Percentiles rank a stretch among this genome's conserved stretches.
These are phyloP conservation scores for Epizoanthus illoricatus DNA, from an alignment of 92 coral and sea anemone genomes.

Conservation along the genomic window DNA sequence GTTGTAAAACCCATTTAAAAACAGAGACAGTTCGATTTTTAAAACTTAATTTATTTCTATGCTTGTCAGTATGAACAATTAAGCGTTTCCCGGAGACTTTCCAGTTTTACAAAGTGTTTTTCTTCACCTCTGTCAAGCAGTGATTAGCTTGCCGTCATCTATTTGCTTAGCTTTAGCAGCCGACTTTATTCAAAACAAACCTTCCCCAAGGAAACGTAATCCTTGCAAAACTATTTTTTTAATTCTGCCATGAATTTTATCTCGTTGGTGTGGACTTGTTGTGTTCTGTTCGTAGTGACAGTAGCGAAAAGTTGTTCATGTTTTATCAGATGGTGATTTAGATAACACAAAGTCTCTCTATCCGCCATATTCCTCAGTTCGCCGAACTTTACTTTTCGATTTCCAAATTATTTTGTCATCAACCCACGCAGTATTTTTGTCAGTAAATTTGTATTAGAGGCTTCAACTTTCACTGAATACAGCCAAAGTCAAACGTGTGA, in stretches of 20 bases:
- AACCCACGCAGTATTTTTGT: constrained; percentile 37
- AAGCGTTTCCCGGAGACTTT: constrained; percentile 34
- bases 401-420: constrained; percentile 9
- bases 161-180: constrained; percentile 31
- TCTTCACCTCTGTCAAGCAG: constrained; percentile 15
- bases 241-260: constrained; percentile 4
- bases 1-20: not conserved
- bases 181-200: constrained; percentile 32
- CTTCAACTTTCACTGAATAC: not conserved
- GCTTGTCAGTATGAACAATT: not conserved
- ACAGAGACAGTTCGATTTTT: not conserved
- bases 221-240: constrained; percentile 11
- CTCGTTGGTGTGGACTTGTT: constrained; percentile 4
- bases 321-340: not conserved
- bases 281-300: not conserved
- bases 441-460: constrained; percentile 13
- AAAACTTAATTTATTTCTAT: constrained; percentile 5
- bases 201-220: constrained; percentile 23
- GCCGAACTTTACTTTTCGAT: constrained; percentile 1
- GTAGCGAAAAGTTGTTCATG: not conserved
- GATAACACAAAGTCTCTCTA: not conserved
- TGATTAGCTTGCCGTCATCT: constrained; percentile 22
- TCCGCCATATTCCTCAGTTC: not conserved
- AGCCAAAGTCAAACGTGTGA: not conserved
- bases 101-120: constrained; percentile 6